Evolutionary conservation across 2,797 vertebrate species (phyloP), one percentile per base, ranked within the genome.

Genomic region (Sciurus carolinensis): DNA sequence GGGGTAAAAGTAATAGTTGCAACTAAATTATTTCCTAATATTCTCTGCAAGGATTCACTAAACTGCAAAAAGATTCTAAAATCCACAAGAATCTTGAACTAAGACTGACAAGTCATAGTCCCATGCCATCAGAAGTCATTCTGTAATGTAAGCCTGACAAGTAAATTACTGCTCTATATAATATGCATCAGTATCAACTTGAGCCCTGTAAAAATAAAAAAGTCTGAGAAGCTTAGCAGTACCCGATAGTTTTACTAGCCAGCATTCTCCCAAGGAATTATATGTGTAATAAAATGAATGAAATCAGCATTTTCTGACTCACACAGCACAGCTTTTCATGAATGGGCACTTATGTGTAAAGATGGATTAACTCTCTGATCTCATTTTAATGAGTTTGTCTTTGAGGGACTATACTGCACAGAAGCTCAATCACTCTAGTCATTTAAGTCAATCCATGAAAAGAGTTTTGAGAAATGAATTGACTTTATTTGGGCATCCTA

Each of bases 341-440:
- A 96, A 96, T 95, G 95, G 54, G 89, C 85, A 90, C 50, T 82
- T 95, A 82, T 39, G 64, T 94, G 69, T 91, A 66, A 94, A 96
- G 95, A 96, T 92, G 79, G 90, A 97, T 97, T 96, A 97, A 95
- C 91, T 93, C 67, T 94, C 90, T 93, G 93, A 93, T 97, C 87
- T 96, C 91, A 95, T 81, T 94, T 97, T 97, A 96, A 96, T 94
- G 84, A 96, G 75, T 86, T 96, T 86, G 90, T 96, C 95, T 96
- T 90, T 82, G n/a, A 97, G 67, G 84, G 83, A 93, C 66, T 94
- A 47, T 36, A 57, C 67, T 18, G 47, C 59, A 85, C 64, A 93
- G 77, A 90, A 92, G 84, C 75, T 97, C 84, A 94, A 80, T 93
- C 87, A 96, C 71, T 86, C 72, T 77, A 81, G 94, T 92, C 77